These are phyloP conservation scores for Calvadosia cruxmelitensis DNA, from an alignment of 30 jellyfish, hydroid and myxozoan species.

Conservation along the genomic window DNA sequence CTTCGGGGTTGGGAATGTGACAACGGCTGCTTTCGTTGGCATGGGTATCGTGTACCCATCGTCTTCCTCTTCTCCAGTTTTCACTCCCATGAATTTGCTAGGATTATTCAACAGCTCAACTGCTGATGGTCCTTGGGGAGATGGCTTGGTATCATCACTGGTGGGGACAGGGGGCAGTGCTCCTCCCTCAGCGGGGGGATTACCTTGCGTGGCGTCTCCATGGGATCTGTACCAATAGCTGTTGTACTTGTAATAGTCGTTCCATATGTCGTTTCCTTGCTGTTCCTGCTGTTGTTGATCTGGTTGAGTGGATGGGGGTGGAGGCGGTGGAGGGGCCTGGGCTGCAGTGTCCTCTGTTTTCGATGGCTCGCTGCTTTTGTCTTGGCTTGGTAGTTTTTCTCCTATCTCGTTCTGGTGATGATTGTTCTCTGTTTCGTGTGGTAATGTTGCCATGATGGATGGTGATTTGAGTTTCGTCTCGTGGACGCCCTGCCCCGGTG, in stretches of 20 bases:
- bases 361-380: too few relatives aligned
- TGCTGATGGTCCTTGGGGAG: neutral
- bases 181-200: neutral
- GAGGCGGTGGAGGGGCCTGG: too few relatives aligned
- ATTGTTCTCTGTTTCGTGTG: too few relatives aligned
- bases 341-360: too few relatives aligned
- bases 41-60: neutral
- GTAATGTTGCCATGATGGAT: too few relatives aligned
- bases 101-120: neutral
- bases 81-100: neutral
- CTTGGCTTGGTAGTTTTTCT: too few relatives aligned
- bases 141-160: neutral
- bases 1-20: neutral
- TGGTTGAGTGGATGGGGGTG: too few relatives aligned
- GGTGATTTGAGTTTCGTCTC: too few relatives aligned
- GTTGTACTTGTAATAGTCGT: neutral
- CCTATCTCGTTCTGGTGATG: too few relatives aligned
- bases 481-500: neutral
- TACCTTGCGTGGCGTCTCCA: neutral
- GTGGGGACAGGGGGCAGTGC: neutral
- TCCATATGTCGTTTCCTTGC: neutral
- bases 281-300: neutral
- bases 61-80: neutral
- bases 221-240: neutral
- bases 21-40: neutral